Evolutionary conservation across 2,888 invertebrate genomes (phyloP).

Genomic region (Arge pagana): DNA sequence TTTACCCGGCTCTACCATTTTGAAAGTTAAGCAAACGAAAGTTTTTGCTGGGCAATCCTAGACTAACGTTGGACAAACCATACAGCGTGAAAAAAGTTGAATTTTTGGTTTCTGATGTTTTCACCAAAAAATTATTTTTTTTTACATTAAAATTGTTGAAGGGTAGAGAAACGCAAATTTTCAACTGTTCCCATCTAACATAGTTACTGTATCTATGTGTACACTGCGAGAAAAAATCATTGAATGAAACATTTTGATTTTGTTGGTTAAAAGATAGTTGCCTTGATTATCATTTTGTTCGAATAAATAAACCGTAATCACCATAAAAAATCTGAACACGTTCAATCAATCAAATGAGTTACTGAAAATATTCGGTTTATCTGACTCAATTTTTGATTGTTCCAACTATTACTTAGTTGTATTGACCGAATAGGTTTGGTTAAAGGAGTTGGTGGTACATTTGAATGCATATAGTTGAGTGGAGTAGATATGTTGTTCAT

Average conservation of each 20-base stretch:
- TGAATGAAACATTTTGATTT: background rate
- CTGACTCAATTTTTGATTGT: background rate
- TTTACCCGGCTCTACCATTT: too few species aligned
- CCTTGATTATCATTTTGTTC: background rate
- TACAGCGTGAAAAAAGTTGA: too few species aligned
- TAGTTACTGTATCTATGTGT: too few species aligned
- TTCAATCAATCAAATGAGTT: background rate
- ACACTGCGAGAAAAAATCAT: too few species aligned
- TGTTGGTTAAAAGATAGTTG: background rate
- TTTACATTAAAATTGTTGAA: too few species aligned
- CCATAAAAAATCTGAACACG: background rate
- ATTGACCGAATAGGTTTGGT: background rate
- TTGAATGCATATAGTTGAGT: background rate
- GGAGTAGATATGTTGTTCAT: background rate
- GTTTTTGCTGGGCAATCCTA: too few species aligned
- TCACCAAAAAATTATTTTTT: too few species aligned
- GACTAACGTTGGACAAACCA: too few species aligned
- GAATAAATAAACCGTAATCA: background rate
- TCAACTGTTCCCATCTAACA: too few species aligned
- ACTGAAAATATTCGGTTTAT: background rate
- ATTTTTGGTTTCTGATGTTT: too few species aligned
- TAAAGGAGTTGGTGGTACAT: background rate
- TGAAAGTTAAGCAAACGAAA: too few species aligned
- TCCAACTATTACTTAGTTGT: background rate
- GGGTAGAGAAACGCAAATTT: too few species aligned